Base-by-base conservation (phyloP, 2,797 vertebrate species). In the Fringilla coelebs region DNA sequence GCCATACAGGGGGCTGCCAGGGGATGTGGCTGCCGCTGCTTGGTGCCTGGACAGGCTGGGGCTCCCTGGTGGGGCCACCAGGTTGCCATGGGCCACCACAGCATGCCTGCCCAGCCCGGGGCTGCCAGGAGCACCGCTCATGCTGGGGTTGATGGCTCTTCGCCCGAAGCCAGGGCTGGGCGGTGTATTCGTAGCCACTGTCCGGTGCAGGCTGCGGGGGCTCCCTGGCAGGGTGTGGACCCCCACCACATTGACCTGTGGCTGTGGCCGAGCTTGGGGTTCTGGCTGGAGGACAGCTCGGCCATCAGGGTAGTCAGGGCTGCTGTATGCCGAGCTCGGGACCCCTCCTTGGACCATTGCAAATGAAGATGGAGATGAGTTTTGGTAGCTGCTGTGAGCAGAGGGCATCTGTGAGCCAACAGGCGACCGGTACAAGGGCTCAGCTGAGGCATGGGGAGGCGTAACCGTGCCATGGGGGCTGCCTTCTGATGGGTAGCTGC, bases 171-270 rank as follows among this genome's bases (percentile, higher is more conserved):
- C 85, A 0, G 98, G 98, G 83, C 98, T 98, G 10, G 98, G 97
- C 0, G 97, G 96, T 1, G 99, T 99, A 96, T 99, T 99, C 84
- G 99, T 99, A 94, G 99, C 99, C 97, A 99, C 99, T 20, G 99
- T 99, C 97, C 99, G 98, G 95, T 99, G 99, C 66, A 99, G 98
- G 13, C 98, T 98, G 81, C 97, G 98, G 81, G 99, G 99, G 96
- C 99, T 98, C 58, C 97, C 98, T 0, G 98, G 98, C 21, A 98
- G 78, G 1, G 89, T 43, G 4, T 98, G 98, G 32, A 95, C 86
- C 21, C 98, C 98, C 93, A 98, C 83, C 97, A 96, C 97, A 2
- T 81, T 97, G 63, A 98, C 94, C 78, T 98, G 98, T 20, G 97
- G 34, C 82, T 96, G 97, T 0, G 74, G 70, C 31, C 96, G 95